A percentile compares a stretch with the other conserved stretches of the same genome.
Evolutionary conservation across 2,113 vertebrate genomes (phyloP).

Genomic region (Grammomys surdaster): DNA sequence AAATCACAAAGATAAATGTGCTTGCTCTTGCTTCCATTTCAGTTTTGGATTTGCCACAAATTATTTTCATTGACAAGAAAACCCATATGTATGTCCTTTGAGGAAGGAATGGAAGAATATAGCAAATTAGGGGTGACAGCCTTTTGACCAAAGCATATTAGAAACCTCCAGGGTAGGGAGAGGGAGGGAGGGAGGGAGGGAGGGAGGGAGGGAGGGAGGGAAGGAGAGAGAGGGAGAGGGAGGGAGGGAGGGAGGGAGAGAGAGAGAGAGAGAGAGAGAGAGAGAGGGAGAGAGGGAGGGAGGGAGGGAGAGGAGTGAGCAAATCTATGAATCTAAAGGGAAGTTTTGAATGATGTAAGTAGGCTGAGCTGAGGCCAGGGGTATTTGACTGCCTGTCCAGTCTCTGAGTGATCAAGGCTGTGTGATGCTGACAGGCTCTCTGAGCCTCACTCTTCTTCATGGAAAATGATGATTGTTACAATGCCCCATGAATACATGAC

Average conservation of each 20-base stretch:
- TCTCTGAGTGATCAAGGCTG: background rate
- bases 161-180: background rate
- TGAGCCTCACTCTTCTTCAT: background rate
- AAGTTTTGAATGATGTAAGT: background rate
- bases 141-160: conserved; percentile 37
- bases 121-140: background rate
- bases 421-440: conserved; percentile 1
- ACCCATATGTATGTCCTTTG: background rate
- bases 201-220: background rate
- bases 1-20: background rate
- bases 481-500: background rate
- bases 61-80: conserved; percentile 35
- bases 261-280: too few species aligned
- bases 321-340: background rate
- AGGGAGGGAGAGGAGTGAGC: too few species aligned
- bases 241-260: background rate
- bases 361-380: background rate
- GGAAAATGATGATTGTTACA: background rate
- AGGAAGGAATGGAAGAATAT: background rate
- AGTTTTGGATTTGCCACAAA: conserved; percentile 28
- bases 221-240: too few species aligned
- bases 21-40: background rate
- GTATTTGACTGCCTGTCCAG: background rate
- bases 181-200: background rate
- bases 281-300: too few species aligned